Base-by-base conservation (phyloP, 2,888 invertebrate species). In the Lepidocyrtinus sp. region DNA sequence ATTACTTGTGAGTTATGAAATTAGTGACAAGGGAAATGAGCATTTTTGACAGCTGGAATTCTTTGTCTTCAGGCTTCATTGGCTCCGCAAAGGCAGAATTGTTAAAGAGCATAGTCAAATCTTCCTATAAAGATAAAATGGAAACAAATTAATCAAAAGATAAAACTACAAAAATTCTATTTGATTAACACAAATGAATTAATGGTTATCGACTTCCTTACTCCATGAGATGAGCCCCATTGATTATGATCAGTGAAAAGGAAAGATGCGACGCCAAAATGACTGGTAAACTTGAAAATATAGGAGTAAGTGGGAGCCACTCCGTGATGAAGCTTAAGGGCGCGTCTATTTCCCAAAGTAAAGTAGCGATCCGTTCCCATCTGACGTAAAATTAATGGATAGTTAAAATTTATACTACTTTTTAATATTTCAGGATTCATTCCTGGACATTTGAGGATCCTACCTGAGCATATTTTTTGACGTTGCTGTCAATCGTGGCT, bases 281-380 rank as follows among this genome's bases (percentile, higher is more conserved):
- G 62, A 22, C 82, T 76, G 22, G 26, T 62, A 46, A 59, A 82
- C 1, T 65, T 63, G 64, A 79, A 76, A 22, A 80, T 65, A 36
- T 82, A 82, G 0, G 82, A 82, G 24, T 82, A 82, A 0, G 82
- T 80, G 1, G 79, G 82, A 1, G 82, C 82, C 5, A 76, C 36
- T 5, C 12, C 36, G 36, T 36, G 36, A 36, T 36, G 36, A 12
- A 36, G 36, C 12, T 36, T 36, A 12, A 36, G 36, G 22, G 22
- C 2, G 68, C 69, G 45, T n/a, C 82, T 65, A 67, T 68, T 82
- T 26, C 72, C 78, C 22, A 82, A 15, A 12, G 59, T 55, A 25
- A 82, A 82, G 27, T 82, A 82, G 12, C 82, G 62, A 69, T 82
- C 76, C 12, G 62, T 62, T 3, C 75, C 75, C n/a, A 81, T 67